Conservation (phyloP, 2,113 vertebrate genomes). For the Brachionichthys hirsutus region DNA sequence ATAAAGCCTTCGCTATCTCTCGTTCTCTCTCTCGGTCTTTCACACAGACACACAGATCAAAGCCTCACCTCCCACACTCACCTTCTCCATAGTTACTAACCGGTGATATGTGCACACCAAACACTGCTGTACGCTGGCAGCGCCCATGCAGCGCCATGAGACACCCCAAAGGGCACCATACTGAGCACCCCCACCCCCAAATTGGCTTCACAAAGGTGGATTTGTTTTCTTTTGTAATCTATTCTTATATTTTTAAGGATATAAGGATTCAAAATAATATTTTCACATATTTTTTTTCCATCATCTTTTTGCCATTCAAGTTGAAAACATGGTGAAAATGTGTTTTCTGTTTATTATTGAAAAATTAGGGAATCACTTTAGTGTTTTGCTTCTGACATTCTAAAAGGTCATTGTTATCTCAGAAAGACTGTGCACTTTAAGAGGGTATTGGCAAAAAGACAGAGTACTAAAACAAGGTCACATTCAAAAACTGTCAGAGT, state of each 20-base stretch:
- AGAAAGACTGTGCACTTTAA: slow-evolving; percentile 24
- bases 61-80: slow-evolving; percentile 51
- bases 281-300: slow-evolving; percentile 37
- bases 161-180: slow-evolving; percentile 47
- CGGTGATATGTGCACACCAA: slow-evolving; percentile 46
- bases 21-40: slow-evolving; percentile 18
- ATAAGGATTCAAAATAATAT: slow-evolving; percentile 6
- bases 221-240: slow-evolving; percentile 23
- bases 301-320: not conserved
- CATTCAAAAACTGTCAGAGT: slow-evolving; percentile 8
- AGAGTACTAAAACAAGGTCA: slow-evolving; percentile 74
- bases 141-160: slow-evolving; percentile 48
- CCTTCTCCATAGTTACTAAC: slow-evolving; percentile 53
- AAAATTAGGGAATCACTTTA: slow-evolving; percentile 32
- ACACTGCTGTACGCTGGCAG: slow-evolving; percentile 13
- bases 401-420: slow-evolving; percentile 43
- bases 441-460: slow-evolving; percentile 72
- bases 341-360: slow-evolving; percentile 77
- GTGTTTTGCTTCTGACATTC: slow-evolving; percentile 37
- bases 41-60: slow-evolving; percentile 56
- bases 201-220: slow-evolving; percentile 21
- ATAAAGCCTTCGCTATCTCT: slow-evolving; percentile 49
- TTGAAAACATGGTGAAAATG: slow-evolving; percentile 79
- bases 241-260: not conserved
- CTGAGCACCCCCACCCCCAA: slow-evolving; percentile 33